Evolutionary conservation across 1,140 invertebrate genomes (phyloP).

Genomic region (Nasonia longicornis): DNA sequence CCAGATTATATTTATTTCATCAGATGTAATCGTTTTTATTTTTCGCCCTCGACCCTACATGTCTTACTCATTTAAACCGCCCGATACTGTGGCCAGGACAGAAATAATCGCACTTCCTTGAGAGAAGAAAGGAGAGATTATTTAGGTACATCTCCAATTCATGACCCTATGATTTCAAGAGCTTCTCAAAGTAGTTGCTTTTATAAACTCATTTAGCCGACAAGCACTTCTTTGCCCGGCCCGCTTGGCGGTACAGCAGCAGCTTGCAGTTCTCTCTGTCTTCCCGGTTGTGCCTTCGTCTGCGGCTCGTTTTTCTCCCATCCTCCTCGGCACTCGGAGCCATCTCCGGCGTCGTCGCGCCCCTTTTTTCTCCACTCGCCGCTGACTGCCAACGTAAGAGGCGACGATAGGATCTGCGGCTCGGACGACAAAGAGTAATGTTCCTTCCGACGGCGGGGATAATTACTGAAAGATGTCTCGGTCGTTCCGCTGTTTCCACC

Average conservation of each 20-base stretch:
- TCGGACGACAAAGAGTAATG: slow-evolving; percentile 23
- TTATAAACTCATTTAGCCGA: slow-evolving; percentile 21
- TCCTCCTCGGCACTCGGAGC: neutral
- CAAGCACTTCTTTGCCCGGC: neutral
- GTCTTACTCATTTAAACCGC: neutral
- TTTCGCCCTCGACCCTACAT: neutral
- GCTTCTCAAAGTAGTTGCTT: neutral
- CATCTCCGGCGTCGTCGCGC: neutral
- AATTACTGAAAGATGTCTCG: slow-evolving; percentile 23
- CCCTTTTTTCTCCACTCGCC: slow-evolving; percentile 1
- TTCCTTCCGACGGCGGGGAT: slow-evolving; percentile 1
- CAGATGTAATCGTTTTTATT: too few species aligned
- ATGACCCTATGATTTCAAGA: neutral
- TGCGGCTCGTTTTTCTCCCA: slow-evolving; percentile 3
- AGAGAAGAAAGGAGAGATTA: neutral
- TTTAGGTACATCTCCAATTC: neutral
- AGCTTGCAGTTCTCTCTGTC: neutral
- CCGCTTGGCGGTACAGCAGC: neutral
- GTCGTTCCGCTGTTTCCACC: neutral
- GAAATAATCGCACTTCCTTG: neutral
- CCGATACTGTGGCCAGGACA: neutral
- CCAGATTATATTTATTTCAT: too few species aligned
- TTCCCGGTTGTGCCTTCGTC: neutral
- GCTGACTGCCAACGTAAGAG: neutral
- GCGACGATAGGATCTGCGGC: slow-evolving; percentile 10